These are phyloP conservation scores for Scartelaos histophorus DNA, from an alignment of 2,113 vertebrate genomes.

Conservation along the genomic window DNA sequence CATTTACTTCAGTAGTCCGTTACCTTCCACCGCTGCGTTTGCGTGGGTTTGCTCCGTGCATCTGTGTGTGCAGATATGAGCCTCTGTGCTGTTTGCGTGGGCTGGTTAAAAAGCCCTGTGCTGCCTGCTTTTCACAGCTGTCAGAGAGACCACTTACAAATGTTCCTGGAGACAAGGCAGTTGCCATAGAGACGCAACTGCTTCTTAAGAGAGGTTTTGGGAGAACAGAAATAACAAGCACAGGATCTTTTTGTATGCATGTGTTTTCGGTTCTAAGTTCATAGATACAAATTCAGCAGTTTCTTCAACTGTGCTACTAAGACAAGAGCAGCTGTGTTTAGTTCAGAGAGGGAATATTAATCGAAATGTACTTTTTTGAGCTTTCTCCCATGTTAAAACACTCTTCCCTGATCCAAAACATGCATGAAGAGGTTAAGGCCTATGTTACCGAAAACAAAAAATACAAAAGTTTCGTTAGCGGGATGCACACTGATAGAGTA, in stretches of 20 bases:
- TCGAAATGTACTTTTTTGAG: too few relatives aligned
- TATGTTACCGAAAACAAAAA: too few relatives aligned
- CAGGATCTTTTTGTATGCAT: background rate
- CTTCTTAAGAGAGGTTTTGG: slow-evolving; percentile 26
- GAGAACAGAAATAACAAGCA: slow-evolving; percentile 4
- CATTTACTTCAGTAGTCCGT: too few relatives aligned
- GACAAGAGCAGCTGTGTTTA: too few relatives aligned
- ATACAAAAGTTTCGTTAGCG: too few relatives aligned
- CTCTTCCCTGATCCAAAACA: too few relatives aligned
- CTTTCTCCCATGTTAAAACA: too few relatives aligned
- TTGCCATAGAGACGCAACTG: slow-evolving; percentile 60
- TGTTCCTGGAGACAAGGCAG: slow-evolving; percentile 47
- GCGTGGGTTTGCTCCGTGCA: background rate
- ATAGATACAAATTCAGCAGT: background rate
- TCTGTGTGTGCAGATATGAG: slow-evolving; percentile 3
- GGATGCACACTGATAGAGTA: too few relatives aligned
- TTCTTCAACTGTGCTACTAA: too few relatives aligned
- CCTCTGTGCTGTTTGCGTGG: slow-evolving; percentile 3
- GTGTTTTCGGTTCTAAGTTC: background rate
- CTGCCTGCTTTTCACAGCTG: slow-evolving; percentile 30
- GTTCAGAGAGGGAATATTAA: too few relatives aligned
- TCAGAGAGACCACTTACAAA: slow-evolving; percentile 34
- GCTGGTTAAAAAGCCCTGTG: slow-evolving; percentile 15
- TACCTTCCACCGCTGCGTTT: background rate
- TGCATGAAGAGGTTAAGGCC: too few relatives aligned